These are phyloP conservation scores for Drosophila kepulauana DNA, from an alignment of 1,140 invertebrate genomes.

Conservation along the genomic window DNA sequence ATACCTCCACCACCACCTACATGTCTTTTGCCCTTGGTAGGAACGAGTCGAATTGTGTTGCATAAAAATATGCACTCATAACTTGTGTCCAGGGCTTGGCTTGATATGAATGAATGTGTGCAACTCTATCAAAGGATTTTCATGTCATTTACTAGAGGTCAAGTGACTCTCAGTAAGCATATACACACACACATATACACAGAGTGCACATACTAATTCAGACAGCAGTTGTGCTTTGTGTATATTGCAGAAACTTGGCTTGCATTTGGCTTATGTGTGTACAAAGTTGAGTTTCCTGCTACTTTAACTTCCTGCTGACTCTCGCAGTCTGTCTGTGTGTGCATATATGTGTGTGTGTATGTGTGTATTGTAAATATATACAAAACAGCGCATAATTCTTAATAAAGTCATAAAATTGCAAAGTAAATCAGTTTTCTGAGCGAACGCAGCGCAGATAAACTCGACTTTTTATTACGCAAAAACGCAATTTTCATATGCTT, in stretches of 20 bases:
- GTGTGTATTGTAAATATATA: constrained; percentile 68
- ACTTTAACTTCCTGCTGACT: constrained; percentile 41
- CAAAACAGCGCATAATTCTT: constrained; percentile 73
- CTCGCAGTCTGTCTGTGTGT: constrained; percentile 13
- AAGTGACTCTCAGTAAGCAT: constrained; percentile 44
- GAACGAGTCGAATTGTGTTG: constrained; percentile 46
- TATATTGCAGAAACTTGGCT: constrained; percentile 23
- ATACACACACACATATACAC: constrained; percentile 7
- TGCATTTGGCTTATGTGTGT: constrained; percentile 36
- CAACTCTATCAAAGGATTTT: constrained; percentile 70
- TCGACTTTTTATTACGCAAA: constrained; percentile 67
- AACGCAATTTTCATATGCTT: constrained; percentile 71
- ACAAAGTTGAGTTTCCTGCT: constrained; percentile 44
- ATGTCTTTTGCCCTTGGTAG: constrained; percentile 15
- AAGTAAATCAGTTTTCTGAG: constrained; percentile 74
- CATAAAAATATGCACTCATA: constrained; percentile 68
- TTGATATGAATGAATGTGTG: constrained; percentile 71
- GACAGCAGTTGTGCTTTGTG: constrained; percentile 17
- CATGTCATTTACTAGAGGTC: constrained; percentile 70
- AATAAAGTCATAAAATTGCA: constrained; percentile 73
- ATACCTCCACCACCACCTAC: not conserved
- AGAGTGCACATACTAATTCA: not conserved
- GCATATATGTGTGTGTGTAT: constrained; percentile 11
- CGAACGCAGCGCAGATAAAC: constrained; percentile 62
- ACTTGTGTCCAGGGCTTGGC: constrained; percentile 52